Percentiles rank a stretch among this genome's conserved stretches.
phyloP scores from a whole-genome alignment of 1,140 invertebrate genomes.

The Calycopis cecrops region DNA sequence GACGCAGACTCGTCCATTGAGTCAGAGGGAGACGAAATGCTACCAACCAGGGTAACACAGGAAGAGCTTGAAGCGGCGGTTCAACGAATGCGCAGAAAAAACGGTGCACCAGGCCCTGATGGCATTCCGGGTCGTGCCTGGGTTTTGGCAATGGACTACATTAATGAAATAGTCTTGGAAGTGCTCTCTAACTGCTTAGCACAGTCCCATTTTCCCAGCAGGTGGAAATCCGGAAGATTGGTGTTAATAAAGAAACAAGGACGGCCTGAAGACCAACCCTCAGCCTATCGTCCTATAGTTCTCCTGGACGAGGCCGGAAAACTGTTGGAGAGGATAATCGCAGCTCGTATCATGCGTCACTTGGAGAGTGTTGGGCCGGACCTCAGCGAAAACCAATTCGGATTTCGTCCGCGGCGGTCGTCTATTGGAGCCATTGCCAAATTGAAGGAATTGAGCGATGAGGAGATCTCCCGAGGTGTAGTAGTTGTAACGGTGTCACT shows the following conservation, averaged over 20 bases:
- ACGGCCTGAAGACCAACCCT: too few species aligned
- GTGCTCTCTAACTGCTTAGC: background rate
- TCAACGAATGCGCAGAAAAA: background rate
- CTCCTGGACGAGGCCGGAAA: background rate
- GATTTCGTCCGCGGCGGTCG: too few species aligned
- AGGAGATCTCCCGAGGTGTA: too few species aligned
- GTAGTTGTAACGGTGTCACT: too few species aligned
- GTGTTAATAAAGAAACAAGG: background rate
- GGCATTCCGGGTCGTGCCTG: too few species aligned
- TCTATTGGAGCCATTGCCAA: too few species aligned
- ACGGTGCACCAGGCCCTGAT: background rate
- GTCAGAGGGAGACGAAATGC: too few species aligned
- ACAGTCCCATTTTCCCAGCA: background rate
- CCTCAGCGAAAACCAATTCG: too few species aligned
- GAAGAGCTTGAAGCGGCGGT: constrained; percentile 1
- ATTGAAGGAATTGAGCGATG: too few species aligned
- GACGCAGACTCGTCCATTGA: background rate
- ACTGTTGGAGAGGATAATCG: background rate
- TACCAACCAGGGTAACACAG: background rate
- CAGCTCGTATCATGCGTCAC: background rate
- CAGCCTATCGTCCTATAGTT: background rate
- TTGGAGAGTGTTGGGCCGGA: too few species aligned
- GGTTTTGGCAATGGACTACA: background rate
- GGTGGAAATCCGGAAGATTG: background rate
- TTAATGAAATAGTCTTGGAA: background rate